Percentiles rank a stretch among this genome's conserved stretches.
phyloP scores from a whole-genome alignment of 2,797 vertebrate genomes.

The Falco novaeseelandiae region DNA sequence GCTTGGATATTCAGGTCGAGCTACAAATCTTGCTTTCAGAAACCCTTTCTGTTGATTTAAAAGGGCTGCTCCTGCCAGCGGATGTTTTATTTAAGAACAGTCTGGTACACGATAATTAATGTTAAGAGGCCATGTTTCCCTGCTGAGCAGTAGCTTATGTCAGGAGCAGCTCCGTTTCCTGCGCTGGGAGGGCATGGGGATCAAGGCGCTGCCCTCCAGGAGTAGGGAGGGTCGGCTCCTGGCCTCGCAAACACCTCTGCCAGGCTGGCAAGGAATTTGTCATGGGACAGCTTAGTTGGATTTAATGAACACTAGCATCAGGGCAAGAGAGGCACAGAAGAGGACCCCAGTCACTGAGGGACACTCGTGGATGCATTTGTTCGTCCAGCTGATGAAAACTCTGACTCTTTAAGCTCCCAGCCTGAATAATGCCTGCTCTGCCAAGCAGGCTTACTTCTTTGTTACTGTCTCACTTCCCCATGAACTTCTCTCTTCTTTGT shows the following conservation, averaged over 20 bases:
- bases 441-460: background rate
- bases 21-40: background rate
- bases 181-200: background rate
- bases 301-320: background rate
- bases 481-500: background rate
- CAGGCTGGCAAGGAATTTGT: background rate
- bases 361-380: background rate
- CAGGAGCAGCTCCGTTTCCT: conserved; percentile 19
- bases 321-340: background rate
- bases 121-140: conserved; percentile 38
- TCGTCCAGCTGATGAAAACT: background rate
- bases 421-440: background rate
- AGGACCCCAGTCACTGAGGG: background rate
- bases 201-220: background rate
- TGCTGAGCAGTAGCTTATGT: conserved; percentile 36
- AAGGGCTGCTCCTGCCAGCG: background rate
- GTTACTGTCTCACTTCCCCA: background rate
- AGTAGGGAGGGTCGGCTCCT: background rate
- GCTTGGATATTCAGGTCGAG: background rate
- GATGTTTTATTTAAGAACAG: conserved; percentile 46
- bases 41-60: conserved; percentile 1
- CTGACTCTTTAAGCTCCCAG: background rate
- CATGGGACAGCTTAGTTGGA: background rate
- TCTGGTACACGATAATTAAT: background rate
- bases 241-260: background rate